Conservation (phyloP, 2,113 vertebrate genomes). For the Paracanthobrama guichenoti region DNA sequence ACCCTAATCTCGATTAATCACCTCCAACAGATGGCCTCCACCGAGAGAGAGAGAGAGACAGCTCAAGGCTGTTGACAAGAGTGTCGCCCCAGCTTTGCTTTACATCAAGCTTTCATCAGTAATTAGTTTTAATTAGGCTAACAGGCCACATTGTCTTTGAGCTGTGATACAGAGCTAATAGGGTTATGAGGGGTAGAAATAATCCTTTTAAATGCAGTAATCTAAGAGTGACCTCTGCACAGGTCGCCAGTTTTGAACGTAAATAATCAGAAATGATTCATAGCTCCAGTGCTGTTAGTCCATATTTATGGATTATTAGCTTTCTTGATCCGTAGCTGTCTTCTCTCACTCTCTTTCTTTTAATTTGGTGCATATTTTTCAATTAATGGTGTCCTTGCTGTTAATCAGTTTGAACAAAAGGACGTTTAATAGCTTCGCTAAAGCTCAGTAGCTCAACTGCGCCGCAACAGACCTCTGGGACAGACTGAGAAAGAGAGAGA, state of each 20-base stretch:
- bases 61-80: constrained; percentile 67
- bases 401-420: constrained; percentile 55
- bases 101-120: constrained; percentile 69
- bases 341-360: constrained; percentile 23
- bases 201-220: constrained; percentile 64
- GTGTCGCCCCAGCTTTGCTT: constrained; percentile 55
- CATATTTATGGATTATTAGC: constrained; percentile 68
- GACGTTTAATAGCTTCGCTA: constrained; percentile 45
- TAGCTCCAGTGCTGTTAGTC: constrained; percentile 64
- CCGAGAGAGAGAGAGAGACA: constrained; percentile 45
- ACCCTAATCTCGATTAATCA: constrained; percentile 62
- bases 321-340: constrained; percentile 16
- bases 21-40: constrained; percentile 63
- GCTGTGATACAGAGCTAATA: constrained; percentile 62
- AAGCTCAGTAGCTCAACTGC: constrained; percentile 16
- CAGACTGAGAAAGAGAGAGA: not conserved
- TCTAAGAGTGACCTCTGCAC: constrained; percentile 60
- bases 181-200: constrained; percentile 62
- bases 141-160: constrained; percentile 65
- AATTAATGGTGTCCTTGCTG: constrained; percentile 51
- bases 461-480: constrained; percentile 12
- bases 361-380: constrained; percentile 51
- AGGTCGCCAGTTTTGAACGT: constrained; percentile 69
- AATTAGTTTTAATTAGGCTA: constrained; percentile 75
- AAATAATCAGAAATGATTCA: constrained; percentile 68